Evolutionary conservation across 1,140 invertebrate species (phyloP).

Genomic region (Neodiprion fabricii): DNA sequence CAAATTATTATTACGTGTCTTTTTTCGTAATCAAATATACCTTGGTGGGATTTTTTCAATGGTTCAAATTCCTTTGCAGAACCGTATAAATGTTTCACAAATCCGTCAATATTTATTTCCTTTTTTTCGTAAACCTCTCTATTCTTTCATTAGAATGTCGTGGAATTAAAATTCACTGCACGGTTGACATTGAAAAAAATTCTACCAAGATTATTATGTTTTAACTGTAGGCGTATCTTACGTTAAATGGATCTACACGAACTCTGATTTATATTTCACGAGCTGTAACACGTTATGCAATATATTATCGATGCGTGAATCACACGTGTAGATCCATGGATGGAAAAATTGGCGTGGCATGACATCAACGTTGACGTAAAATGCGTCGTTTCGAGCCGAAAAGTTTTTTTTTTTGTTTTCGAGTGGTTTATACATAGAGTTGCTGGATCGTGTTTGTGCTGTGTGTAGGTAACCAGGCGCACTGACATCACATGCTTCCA

Average conservation of each 20-base stretch:
- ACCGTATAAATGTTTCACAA: too few relatives aligned
- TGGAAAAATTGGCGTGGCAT: constrained; percentile 8
- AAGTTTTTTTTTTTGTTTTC: constrained; percentile 1
- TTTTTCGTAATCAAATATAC: neutral
- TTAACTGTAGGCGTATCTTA: neutral
- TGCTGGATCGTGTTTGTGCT: constrained; percentile 56
- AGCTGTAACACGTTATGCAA: too few relatives aligned
- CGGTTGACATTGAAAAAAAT: too few relatives aligned
- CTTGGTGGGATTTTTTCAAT: too few relatives aligned
- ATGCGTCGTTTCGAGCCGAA: neutral
- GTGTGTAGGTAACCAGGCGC: constrained; percentile 59
- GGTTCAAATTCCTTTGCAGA: too few relatives aligned
- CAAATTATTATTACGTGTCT: neutral
- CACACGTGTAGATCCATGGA: neutral
- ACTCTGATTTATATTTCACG: too few relatives aligned
- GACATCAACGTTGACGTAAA: constrained; percentile 2
- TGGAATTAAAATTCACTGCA: too few relatives aligned
- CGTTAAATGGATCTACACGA: neutral
- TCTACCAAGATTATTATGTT: neutral
- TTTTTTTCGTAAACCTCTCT: too few relatives aligned
- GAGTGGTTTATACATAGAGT: constrained; percentile 42
- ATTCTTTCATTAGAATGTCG: too few relatives aligned
- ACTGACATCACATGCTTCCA: constrained; percentile 54
- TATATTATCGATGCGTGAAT: too few relatives aligned
- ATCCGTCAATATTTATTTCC: too few relatives aligned